Evolutionary conservation across 2,797 vertebrate species (phyloP).

Genomic region (Bovichtus diacanthus): DNA sequence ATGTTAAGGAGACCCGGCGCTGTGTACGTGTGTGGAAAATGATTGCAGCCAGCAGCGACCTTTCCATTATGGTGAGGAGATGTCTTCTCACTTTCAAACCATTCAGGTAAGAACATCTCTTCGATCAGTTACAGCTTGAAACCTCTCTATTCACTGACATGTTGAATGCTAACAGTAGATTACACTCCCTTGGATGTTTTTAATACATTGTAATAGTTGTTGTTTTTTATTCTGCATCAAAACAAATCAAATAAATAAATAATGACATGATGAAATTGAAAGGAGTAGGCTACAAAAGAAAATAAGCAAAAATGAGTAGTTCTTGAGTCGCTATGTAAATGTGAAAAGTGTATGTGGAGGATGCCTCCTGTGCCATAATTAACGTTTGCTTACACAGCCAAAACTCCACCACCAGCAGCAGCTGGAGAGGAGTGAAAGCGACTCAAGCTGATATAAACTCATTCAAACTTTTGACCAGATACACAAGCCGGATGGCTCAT

Average conservation of each 20-base stretch:
- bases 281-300: not conserved
- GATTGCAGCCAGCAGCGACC: conserved; percentile 86
- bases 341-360: not conserved
- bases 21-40: conserved; percentile 67
- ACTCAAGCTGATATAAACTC: conserved; percentile 40
- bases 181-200: not conserved
- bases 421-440: conserved; percentile 30
- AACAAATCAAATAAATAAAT: not conserved
- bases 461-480: conserved; percentile 40
- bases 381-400: conserved; percentile 38
- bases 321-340: no score
- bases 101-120: conserved; percentile 91
- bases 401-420: conserved; percentile 30
- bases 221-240: not conserved
- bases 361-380: conserved; percentile 31
- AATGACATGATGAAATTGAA: not conserved
- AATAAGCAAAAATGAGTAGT: not conserved
- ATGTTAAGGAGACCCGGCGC: conserved; percentile 44
- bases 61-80: conserved; percentile 96
- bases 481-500: not conserved
- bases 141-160: not conserved
- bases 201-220: not conserved
- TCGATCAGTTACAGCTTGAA: not conserved
- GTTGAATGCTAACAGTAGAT: not conserved
- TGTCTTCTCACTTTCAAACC: conserved; percentile 97